These are phyloP conservation scores for Drosophila willistoni DNA, from an alignment of 1,140 invertebrate species.

Conservation along the genomic window DNA sequence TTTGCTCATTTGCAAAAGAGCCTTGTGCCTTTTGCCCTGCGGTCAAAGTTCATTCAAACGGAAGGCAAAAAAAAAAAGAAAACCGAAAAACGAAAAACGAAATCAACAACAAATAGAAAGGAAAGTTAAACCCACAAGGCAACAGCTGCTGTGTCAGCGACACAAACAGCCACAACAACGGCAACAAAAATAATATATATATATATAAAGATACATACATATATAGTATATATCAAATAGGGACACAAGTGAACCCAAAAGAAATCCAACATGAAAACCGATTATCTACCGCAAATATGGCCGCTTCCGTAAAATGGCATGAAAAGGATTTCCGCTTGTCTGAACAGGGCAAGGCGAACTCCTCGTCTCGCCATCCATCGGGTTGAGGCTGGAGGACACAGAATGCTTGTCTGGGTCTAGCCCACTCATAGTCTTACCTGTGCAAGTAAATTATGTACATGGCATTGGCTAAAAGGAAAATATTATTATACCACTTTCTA, in stretches of 20 bases:
- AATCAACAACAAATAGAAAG: constrained; percentile 15
- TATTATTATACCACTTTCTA: too few relatives aligned
- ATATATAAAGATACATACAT: background rate
- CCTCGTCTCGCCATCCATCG: background rate
- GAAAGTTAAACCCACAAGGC: constrained; percentile 17
- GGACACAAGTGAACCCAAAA: background rate
- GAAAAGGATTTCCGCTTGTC: constrained; percentile 69
- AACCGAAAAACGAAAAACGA: constrained; percentile 22
- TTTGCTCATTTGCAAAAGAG: constrained; percentile 51
- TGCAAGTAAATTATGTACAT: too few relatives aligned
- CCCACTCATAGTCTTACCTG: background rate
- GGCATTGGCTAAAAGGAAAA: too few relatives aligned
- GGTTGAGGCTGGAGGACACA: background rate
- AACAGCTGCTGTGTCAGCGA: constrained; percentile 55
- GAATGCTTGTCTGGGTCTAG: background rate
- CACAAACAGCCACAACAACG: constrained; percentile 16
- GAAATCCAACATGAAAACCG: constrained; percentile 48
- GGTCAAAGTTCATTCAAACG: constrained; percentile 67
- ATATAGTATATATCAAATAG: background rate
- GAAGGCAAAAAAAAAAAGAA: constrained; percentile 6
- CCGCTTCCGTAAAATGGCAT: constrained; percentile 61
- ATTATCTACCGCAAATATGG: constrained; percentile 78
- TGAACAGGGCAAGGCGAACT: constrained; percentile 30
- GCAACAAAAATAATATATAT: constrained; percentile 3
- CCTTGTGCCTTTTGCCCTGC: constrained; percentile 27